phyloP scores from a whole-genome alignment of 92 coral and sea anemone genomes.

The Zoanthus gigantus region DNA sequence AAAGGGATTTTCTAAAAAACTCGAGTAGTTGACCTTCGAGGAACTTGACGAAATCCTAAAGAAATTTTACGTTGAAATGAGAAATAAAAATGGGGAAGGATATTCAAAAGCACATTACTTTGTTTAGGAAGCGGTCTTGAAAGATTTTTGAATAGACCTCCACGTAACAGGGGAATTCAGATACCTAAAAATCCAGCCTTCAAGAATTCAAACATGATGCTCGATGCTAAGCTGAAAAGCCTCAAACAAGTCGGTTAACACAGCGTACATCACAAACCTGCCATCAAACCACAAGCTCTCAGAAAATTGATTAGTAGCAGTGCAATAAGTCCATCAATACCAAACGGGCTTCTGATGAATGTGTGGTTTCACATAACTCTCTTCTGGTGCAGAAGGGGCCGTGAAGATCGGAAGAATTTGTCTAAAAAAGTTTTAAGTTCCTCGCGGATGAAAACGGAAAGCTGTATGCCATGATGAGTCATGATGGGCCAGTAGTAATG shows the following conservation, averaged over 20 bases:
- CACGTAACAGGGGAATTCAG: conserved; percentile 59
- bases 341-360: conserved; percentile 49
- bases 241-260: conserved; percentile 46
- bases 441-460: conserved; percentile 8
- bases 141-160: conserved; percentile 12
- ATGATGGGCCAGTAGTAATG: conserved; percentile 17
- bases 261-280: conserved; percentile 64
- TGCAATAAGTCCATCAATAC: conserved; percentile 18
- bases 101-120: background rate
- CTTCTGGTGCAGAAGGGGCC: conserved; percentile 45
- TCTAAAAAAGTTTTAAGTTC: conserved; percentile 30
- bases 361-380: conserved; percentile 60
- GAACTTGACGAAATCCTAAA: conserved; percentile 52
- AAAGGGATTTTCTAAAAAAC: no score
- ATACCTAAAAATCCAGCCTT: conserved; percentile 60
- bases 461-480: conserved; percentile 48
- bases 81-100: conserved; percentile 53
- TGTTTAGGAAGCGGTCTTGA: no score
- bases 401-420: conserved; percentile 49
- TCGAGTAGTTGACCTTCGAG: background rate
- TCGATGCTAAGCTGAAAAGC: conserved; percentile 65
- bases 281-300: conserved; percentile 40
- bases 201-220: conserved; percentile 64
- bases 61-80: conserved; percentile 60
- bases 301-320: background rate